These are phyloP conservation scores for Cosmopolites sordidus DNA, from an alignment of 2,888 invertebrate genomes.

Conservation along the genomic window DNA sequence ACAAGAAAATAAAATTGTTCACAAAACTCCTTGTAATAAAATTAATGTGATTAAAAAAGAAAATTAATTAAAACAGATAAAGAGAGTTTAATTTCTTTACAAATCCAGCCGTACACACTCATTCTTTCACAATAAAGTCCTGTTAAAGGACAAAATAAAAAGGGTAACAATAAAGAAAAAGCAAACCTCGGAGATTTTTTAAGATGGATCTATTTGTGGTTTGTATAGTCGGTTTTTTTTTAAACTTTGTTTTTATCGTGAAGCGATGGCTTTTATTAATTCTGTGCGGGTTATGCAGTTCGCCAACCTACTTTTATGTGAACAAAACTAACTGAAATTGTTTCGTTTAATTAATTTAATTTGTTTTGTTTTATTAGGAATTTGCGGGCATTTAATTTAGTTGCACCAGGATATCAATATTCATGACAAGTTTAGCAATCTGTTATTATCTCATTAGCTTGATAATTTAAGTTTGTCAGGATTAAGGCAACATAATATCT, in stretches of 20 bases:
- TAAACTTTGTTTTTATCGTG: neutral
- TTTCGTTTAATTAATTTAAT: slow-evolving; percentile 1
- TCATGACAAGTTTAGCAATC: neutral
- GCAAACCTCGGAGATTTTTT: slow-evolving; percentile 24
- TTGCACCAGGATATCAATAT: neutral
- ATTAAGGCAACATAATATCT: too few species aligned
- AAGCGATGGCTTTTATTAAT: neutral
- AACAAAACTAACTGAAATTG: neutral
- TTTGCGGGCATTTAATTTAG: neutral
- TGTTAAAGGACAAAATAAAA: slow-evolving; percentile 26
- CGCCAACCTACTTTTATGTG: neutral
- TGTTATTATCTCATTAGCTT: neutral
- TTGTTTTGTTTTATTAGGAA: neutral
- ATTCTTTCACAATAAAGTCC: slow-evolving; percentile 26
- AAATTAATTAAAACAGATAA: slow-evolving; percentile 27
- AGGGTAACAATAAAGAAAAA: slow-evolving; percentile 25
- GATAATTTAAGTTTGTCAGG: neutral
- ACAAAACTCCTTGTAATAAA: slow-evolving; percentile 23
- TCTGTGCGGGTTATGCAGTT: neutral
- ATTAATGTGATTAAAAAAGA: slow-evolving; percentile 28
- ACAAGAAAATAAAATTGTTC: slow-evolving; percentile 22
- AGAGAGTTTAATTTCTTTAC: slow-evolving; percentile 27
- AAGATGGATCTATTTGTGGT: slow-evolving; percentile 23
- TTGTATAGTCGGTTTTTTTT: slow-evolving; percentile 9
- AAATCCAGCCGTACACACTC: slow-evolving; percentile 27